Base-by-base conservation (phyloP, 1,140 invertebrate species). In the Papilio machaon region DNA sequence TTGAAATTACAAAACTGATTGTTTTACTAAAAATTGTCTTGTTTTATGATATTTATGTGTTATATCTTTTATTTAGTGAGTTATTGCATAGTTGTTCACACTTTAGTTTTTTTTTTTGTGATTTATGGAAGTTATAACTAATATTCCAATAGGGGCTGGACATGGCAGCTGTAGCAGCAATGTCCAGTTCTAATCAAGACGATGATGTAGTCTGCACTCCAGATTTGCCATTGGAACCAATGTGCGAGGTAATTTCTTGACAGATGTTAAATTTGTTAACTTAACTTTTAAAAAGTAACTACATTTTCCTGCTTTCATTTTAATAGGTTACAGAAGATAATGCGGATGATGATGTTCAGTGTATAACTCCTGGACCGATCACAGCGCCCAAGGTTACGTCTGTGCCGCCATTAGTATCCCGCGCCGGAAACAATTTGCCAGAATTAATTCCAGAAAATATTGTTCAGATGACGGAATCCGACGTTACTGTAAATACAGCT, bases 381-480 rank as follows among this genome's bases (percentile, higher is more conserved):
- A 81, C 81, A 19, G 70, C 82, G n/a, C 81, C 86, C n/a, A 85
- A 86, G 49, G 76, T 83, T 10, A 49, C 81, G 10, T 73, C 80
- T 8, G 85, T 85, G 73, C 83, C 89, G 23, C 83, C 86, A 11
- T 80, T 86, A 0, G 80, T 87, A 52, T 76, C 85, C 10, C 82
- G 85, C 2, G n/a, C 30, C 17, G 7, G 58, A 75, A 82, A 75
- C 67, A 78, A 73, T 52, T 78, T 89, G 64, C 78, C 87, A 0
- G 88, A 91, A 11, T 17, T 91, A 15, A 84, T 84, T 8, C 73
- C 86, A 43, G 90, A 93, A 43, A 95, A 94, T 81, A 94, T 95
- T 38, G 90, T 95, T 80, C 93, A 95, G 81, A 95, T 95, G 94
- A 95, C 93, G 11, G 94, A 95, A 83, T 92, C 95, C 79, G 95